A percentile compares a stretch with the other conserved stretches of the same genome.
Evolutionary conservation across 2,888 invertebrate species (phyloP).

Genomic region (Hymenopus coronatus): DNA sequence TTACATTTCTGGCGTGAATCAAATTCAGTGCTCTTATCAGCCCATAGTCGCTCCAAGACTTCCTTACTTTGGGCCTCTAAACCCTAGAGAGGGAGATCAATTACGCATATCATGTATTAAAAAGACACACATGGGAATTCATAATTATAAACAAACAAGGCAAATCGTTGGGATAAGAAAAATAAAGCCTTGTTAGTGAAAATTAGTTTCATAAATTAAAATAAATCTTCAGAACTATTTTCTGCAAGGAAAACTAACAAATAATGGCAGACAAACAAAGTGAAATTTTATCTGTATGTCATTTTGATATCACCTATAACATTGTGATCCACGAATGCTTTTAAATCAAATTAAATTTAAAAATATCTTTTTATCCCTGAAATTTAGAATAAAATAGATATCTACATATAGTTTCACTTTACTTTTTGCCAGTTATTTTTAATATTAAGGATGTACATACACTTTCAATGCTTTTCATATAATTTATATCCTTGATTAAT

Average conservation of each 20-base stretch:
- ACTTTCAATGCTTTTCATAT: no score
- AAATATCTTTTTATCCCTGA: no score
- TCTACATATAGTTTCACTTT: no score
- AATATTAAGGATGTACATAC: no score
- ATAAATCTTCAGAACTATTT: neutral
- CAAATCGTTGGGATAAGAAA: neutral
- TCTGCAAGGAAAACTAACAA: neutral
- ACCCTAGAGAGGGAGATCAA: conserved; percentile 62
- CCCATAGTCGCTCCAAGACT: conserved; percentile 80
- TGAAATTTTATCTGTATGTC: neutral
- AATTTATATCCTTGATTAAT: no score
- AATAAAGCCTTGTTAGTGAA: neutral
- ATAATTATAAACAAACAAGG: neutral
- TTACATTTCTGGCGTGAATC: conserved; percentile 86
- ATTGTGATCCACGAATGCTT: neutral
- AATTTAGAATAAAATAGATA: no score
- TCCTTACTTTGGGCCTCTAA: conserved; percentile 82
- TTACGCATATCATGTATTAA: conserved; percentile 15
- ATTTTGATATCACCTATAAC: neutral
- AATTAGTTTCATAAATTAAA: neutral
- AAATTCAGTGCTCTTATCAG: conserved; percentile 83
- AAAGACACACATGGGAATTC: neutral
- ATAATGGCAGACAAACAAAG: neutral
- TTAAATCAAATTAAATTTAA: no score
- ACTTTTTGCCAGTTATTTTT: no score